Base-by-base conservation (phyloP, 1,140 invertebrate genomes). In the Ips typographus region DNA sequence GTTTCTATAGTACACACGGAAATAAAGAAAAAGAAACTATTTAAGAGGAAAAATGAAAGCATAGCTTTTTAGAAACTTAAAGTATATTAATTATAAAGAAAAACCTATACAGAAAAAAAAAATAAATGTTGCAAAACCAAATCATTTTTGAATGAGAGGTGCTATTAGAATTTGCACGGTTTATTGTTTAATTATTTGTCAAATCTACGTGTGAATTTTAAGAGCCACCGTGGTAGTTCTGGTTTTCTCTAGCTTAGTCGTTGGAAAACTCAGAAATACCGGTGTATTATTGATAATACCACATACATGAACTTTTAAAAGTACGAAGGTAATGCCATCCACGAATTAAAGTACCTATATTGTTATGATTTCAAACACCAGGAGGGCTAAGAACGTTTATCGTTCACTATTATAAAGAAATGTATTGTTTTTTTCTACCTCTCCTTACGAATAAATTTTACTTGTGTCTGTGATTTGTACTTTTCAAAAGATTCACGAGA, bases 311-410 rank as follows among this genome's bases (percentile, higher is more conserved):
- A 71, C 72, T 75, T 75, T 75, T 70, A 70, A 73, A 75, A 75
- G 74, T 75, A 73, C 74, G 74, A 75, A 75, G 36, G 61, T 71
- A 68, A 71, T 75, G 74, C 74, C 74, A 75, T 75, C 74, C 74
- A 75, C 52, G 40, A 68, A 65, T 36, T 40, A 65, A 56, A 36
- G 56, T 41, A 55, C 36, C 44, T 37, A 22, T 37, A 42, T 22
- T 22, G 22, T 22, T 22, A 22, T 22, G 22, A 22, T 22, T 22
- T 22, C 22, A 22, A 22, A 22, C 22, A 22, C 22, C 22, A 22
- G 22, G 22, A 22, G 22, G 22, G 22, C 22, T 22, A 22, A 22
- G 22, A 22, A 22, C 22, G 22, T 22, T 22, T 22, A 22, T 22
- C 22, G 22, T 22, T 22, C 22, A 22, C 22, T 22, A 22, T 22